phyloP scores from a whole-genome alignment of 2,888 invertebrate genomes.

The Trichacis sp. region DNA sequence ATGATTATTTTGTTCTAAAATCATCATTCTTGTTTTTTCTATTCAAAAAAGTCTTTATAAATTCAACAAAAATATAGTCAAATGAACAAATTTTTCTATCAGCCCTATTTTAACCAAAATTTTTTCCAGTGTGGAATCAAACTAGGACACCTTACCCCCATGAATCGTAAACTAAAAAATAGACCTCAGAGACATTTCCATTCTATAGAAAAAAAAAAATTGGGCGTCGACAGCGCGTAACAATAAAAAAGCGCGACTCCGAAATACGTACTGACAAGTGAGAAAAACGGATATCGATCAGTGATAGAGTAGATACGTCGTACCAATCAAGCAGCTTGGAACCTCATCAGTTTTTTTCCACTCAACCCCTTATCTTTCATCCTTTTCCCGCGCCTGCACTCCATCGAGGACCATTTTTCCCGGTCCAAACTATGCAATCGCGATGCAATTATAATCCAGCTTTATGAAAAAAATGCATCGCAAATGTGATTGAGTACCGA shows the following conservation, averaged over 20 bases:
- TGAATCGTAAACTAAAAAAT: too few relatives aligned
- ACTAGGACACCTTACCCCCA: too few relatives aligned
- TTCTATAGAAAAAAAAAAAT: too few relatives aligned
- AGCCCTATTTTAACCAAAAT: too few relatives aligned
- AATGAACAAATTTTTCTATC: too few relatives aligned
- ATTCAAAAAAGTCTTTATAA: too few relatives aligned
- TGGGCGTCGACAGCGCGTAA: too few relatives aligned
- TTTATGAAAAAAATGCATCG: conserved; percentile 69
- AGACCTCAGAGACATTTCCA: too few relatives aligned
- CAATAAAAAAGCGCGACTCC: conserved; percentile 24
- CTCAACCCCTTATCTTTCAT: conserved; percentile 49
- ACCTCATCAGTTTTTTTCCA: conserved; percentile 66
- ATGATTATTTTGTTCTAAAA: too few relatives aligned
- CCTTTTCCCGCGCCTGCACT: conserved; percentile 41
- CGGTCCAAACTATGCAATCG: conserved; percentile 59
- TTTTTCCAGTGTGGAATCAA: too few relatives aligned
- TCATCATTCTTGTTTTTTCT: too few relatives aligned
- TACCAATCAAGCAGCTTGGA: conserved; percentile 68
- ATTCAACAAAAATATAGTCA: too few relatives aligned
- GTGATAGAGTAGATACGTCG: conserved; percentile 61
- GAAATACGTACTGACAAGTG: conserved; percentile 42
- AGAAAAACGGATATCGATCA: conserved; percentile 45
- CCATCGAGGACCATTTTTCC: conserved; percentile 59
- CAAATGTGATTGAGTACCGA: conserved; percentile 69
- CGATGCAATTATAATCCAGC: conserved; percentile 69